phyloP scores from a whole-genome alignment of 92 coral and sea anemone species.

The Siderastrea siderea region DNA sequence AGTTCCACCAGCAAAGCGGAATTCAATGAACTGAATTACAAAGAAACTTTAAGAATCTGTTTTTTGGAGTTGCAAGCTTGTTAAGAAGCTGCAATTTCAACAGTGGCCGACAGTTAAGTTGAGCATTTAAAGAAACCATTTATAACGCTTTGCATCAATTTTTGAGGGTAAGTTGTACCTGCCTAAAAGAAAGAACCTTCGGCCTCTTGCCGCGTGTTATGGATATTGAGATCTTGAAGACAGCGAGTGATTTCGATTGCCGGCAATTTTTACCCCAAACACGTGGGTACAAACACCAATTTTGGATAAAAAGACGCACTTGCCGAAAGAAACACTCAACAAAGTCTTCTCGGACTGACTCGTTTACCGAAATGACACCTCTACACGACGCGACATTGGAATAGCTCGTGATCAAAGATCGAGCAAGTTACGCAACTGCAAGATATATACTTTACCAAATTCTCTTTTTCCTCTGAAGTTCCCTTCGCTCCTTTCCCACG shows the following conservation, averaged over 20 bases:
- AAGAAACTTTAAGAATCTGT: background rate
- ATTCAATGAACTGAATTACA: background rate
- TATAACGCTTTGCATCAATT: background rate
- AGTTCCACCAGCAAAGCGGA: background rate
- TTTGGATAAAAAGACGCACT: background rate
- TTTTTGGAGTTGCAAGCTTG: background rate
- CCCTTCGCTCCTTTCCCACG: slow-evolving; percentile 20
- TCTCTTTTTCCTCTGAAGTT: slow-evolving; percentile 30
- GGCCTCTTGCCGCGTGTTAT: background rate
- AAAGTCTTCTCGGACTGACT: background rate
- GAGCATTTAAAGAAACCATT: background rate
- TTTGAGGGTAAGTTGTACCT: background rate
- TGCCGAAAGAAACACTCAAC: background rate
- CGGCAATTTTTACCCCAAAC: background rate
- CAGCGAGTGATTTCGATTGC: background rate
- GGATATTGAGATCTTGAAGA: background rate
- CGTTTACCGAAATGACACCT: background rate
- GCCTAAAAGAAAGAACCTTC: background rate
- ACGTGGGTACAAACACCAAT: background rate
- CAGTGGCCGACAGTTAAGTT: background rate
- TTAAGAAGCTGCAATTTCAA: background rate
- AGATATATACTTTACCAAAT: slow-evolving; percentile 22
- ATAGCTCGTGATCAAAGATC: background rate
- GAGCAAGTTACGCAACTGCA: background rate
- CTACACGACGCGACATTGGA: background rate